Evolutionary conservation across 2,113 vertebrate genomes (phyloP).

Genomic region (Rhabdomys dilectus): DNA sequence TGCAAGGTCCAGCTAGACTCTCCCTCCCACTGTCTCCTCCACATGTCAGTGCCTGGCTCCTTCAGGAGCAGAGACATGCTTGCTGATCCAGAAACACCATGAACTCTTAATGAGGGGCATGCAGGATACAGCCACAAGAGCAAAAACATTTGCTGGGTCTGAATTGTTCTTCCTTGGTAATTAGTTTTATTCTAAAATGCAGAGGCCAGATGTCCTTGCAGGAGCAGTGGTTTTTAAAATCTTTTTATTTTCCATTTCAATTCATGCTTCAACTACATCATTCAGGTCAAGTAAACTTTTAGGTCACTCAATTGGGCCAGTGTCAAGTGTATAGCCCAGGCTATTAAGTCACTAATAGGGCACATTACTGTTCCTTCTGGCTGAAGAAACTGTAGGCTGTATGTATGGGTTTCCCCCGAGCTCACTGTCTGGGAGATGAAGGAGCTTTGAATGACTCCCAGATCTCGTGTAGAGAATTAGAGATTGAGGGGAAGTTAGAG

Average conservation of each 20-base stretch:
- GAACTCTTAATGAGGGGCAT: neutral
- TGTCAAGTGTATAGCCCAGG: neutral
- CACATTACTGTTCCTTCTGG: neutral
- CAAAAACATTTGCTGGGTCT: slow-evolving; percentile 9
- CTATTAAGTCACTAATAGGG: neutral
- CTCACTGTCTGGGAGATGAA: neutral
- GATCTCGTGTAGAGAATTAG: neutral
- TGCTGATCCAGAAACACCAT: neutral
- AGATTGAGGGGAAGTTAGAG: slow-evolving; percentile 1
- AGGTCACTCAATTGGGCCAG: neutral
- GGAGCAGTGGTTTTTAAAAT: neutral
- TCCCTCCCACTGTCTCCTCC: neutral
- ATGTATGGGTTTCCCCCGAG: neutral
- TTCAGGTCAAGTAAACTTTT: slow-evolving; percentile 21
- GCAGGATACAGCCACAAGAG: neutral
- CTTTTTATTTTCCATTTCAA: neutral
- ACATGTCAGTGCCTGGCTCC: neutral
- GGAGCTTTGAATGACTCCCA: neutral
- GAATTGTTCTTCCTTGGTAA: slow-evolving; percentile 22
- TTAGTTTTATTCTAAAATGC: slow-evolving; percentile 57
- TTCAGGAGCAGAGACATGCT: neutral
- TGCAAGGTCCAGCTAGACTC: neutral
- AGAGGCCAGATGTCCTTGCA: slow-evolving; percentile 18
- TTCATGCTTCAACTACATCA: neutral
- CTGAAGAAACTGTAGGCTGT: neutral